phyloP scores from a whole-genome alignment of 2,888 invertebrate species.

The Merodon equestris region DNA sequence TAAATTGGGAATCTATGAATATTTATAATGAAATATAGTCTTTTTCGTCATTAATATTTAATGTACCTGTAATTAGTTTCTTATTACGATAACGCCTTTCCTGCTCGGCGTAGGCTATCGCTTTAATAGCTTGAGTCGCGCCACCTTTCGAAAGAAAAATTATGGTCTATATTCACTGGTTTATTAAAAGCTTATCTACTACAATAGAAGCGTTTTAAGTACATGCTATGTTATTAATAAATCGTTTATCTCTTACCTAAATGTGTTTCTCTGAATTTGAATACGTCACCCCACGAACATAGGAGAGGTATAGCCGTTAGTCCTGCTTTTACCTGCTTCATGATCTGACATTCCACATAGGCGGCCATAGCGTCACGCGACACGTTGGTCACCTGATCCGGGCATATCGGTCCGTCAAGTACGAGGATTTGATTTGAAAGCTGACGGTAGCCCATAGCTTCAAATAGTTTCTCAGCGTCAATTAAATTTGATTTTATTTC shows the following conservation, averaged over 20 bases:
- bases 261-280: slow-evolving; percentile 76
- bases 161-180: too few relatives aligned
- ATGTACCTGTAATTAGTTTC: slow-evolving; percentile 69
- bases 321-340: slow-evolving; percentile 87
- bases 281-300: slow-evolving; percentile 85
- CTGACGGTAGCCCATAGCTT: slow-evolving; percentile 90
- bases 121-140: slow-evolving; percentile 75
- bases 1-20: slow-evolving; percentile 58
- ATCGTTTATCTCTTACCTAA: slow-evolving; percentile 70
- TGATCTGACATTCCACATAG: slow-evolving; percentile 92
- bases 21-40: background rate
- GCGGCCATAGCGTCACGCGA: slow-evolving; percentile 92
- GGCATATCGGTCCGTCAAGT: slow-evolving; percentile 88
- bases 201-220: background rate
- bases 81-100: slow-evolving; percentile 75
- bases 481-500: slow-evolving; percentile 90
- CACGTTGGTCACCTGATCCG: slow-evolving; percentile 88
- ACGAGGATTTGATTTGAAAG: slow-evolving; percentile 80
- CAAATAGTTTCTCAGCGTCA: slow-evolving; percentile 87
- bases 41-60: background rate
- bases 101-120: slow-evolving; percentile 73
- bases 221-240: background rate
- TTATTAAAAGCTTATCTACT: slow-evolving; percentile 1
- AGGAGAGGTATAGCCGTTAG: slow-evolving; percentile 81
- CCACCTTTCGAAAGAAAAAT: slow-evolving; percentile 70